Percentiles rank a stretch among this genome's conserved stretches.
These are phyloP conservation scores for Galaxias olidus DNA, from an alignment of 2,797 vertebrate genomes.

Conservation along the genomic window DNA sequence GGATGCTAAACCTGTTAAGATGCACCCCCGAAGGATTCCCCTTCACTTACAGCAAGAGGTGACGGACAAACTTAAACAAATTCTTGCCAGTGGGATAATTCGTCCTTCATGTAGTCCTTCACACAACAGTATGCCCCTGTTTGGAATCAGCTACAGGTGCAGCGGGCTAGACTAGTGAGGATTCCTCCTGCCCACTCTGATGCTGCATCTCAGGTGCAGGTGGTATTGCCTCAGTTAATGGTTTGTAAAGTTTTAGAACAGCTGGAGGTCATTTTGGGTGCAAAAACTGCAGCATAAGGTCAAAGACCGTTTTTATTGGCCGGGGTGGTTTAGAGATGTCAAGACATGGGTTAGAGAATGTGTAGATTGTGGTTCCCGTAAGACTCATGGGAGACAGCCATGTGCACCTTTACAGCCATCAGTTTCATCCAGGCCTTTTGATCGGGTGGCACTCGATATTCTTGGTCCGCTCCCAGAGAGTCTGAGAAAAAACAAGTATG, in stretches of 20 bases:
- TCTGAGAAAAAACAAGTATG: conserved; percentile 1
- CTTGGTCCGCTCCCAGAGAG: conserved; percentile 5
- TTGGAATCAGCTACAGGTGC: conserved; percentile 18
- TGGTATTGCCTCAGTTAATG: conserved; percentile 16
- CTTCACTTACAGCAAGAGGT: background rate
- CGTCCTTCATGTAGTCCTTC: conserved; percentile 2
- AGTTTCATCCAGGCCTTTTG: background rate
- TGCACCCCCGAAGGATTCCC: background rate
- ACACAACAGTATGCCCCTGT: conserved; percentile 4
- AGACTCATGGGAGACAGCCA: background rate
- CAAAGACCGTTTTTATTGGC: conserved; percentile 26
- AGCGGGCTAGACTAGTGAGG: background rate
- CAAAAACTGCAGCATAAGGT: conserved; percentile 29
- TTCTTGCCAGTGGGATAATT: background rate
- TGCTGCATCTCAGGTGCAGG: background rate
- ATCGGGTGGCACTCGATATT: conserved; percentile 1
- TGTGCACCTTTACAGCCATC: conserved; percentile 5
- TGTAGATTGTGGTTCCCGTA: conserved; percentile 7
- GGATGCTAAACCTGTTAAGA: too few relatives aligned
- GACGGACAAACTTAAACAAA: background rate
- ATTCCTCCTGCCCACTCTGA: conserved; percentile 2
- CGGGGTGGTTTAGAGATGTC: conserved; percentile 23
- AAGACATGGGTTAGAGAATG: background rate
- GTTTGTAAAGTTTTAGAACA: conserved; percentile 1
- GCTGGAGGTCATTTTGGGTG: conserved; percentile 19